These are phyloP conservation scores for Allophyes oxyacanthae DNA, from an alignment of 2,888 invertebrate genomes.

Conservation along the genomic window DNA sequence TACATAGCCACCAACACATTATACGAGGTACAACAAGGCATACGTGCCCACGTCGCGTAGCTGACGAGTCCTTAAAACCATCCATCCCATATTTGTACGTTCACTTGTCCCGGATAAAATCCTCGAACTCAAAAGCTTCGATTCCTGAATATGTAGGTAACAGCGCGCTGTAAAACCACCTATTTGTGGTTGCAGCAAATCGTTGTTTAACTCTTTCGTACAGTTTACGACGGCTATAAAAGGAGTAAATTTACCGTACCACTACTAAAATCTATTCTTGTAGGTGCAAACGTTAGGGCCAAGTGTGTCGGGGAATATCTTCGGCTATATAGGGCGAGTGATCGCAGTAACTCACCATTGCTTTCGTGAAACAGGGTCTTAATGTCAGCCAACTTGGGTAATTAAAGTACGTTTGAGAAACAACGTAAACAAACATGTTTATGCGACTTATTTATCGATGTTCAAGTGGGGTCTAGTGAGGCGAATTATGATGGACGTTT, in stretches of 20 bases:
- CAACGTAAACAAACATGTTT: constrained; percentile 43
- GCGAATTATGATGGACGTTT: constrained; percentile 36
- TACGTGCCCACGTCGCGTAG: constrained; percentile 21
- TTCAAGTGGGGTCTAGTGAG: constrained; percentile 36
- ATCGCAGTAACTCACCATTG: constrained; percentile 48
- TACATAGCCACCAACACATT: constrained; percentile 5
- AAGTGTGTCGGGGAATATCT: constrained; percentile 36
- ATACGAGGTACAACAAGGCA: neutral
- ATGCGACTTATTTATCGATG: constrained; percentile 41
- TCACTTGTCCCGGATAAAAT: constrained; percentile 31
- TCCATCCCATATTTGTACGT: constrained; percentile 19
- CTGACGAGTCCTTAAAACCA: constrained; percentile 18
- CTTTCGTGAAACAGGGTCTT: constrained; percentile 38
- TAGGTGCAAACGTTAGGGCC: constrained; percentile 52
- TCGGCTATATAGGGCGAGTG: constrained; percentile 34
- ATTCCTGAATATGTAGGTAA: constrained; percentile 35
- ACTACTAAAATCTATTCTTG: constrained; percentile 76
- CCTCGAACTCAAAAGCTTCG: constrained; percentile 25
- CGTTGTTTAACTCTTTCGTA: constrained; percentile 79
- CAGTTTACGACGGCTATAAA: constrained; percentile 78
- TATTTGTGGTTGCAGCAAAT: constrained; percentile 80
- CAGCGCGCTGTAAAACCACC: constrained; percentile 47
- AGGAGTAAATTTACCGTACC: constrained; percentile 74
- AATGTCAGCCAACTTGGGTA: constrained; percentile 38
- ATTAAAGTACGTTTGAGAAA: constrained; percentile 47